phyloP scores from a whole-genome alignment of 2,888 invertebrate species.

The Amiota mariae region DNA sequence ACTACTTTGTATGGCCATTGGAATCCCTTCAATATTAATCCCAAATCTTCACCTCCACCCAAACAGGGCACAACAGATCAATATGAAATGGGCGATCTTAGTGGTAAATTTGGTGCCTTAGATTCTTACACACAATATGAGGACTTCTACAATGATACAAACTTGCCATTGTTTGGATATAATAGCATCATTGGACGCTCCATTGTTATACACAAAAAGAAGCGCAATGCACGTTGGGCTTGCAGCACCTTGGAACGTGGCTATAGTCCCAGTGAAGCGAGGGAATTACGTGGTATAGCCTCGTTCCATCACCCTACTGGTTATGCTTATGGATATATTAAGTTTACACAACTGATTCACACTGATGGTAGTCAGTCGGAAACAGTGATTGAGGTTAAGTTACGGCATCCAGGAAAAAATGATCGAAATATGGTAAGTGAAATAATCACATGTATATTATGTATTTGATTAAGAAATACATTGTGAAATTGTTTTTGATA shows the following conservation, averaged over 20 bases:
- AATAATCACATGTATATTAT: not conserved
- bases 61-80: conserved; percentile 85
- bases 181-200: conserved; percentile 90
- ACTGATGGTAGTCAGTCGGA: conserved; percentile 90
- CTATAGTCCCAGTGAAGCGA: conserved; percentile 89
- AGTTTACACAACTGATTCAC: conserved; percentile 91
- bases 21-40: conserved; percentile 86
- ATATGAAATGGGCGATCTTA: conserved; percentile 89
- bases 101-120: conserved; percentile 88
- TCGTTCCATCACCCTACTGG: conserved; percentile 91
- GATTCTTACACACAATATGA: conserved; percentile 78
- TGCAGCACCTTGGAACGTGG: conserved; percentile 90
- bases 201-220: conserved; percentile 85
- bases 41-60: conserved; percentile 77
- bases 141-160: conserved; percentile 84
- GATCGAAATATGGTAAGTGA: conserved; percentile 85
- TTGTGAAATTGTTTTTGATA: conserved; percentile 64
- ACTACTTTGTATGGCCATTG: conserved; percentile 88
- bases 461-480: not conserved
- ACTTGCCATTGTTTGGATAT: conserved; percentile 86
- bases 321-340: conserved; percentile 88
- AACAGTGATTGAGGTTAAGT: conserved; percentile 90
- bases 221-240: conserved; percentile 81
- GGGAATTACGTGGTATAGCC: conserved; percentile 89
- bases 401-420: conserved; percentile 89